Conservation (phyloP, 2,113 vertebrate species). For the Pica pica region DNA sequence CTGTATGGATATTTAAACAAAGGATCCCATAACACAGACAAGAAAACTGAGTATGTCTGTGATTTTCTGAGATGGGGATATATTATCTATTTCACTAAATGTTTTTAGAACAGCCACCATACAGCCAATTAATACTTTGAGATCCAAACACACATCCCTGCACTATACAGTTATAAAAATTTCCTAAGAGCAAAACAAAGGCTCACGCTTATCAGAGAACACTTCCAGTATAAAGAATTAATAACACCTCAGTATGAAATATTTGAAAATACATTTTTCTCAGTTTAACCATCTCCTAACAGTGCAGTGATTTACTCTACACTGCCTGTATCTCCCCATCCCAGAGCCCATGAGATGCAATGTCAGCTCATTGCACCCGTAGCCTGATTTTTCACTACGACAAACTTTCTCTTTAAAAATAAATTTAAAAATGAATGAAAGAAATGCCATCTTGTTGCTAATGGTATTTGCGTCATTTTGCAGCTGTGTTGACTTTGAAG, state of each 20-base stretch:
- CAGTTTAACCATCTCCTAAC: background rate
- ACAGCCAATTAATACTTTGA: background rate
- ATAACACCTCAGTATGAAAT: background rate
- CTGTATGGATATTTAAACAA: background rate
- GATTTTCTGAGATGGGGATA: background rate
- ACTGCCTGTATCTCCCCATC: background rate
- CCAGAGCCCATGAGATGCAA: background rate
- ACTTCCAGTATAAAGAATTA: background rate
- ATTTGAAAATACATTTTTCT: background rate
- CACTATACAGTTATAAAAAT: background rate
- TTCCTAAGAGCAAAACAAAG: background rate
- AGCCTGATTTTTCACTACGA: background rate
- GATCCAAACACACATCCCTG: background rate
- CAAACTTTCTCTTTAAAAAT: background rate
- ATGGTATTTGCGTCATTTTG: conserved; percentile 24
- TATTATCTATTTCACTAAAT: background rate
- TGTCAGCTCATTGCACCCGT: conserved; percentile 54
- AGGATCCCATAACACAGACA: background rate
- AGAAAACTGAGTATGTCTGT: background rate
- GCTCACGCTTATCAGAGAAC: background rate
- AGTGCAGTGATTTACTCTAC: background rate
- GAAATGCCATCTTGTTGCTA: background rate
- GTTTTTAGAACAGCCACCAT: background rate
- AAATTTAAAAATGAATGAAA: background rate
- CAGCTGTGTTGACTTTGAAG: conserved; percentile 60